Evolutionary conservation across 1,140 invertebrate genomes (phyloP), one percentile per base, ranked within the genome.

Genomic region (Holcopasites calliopsidis): DNA sequence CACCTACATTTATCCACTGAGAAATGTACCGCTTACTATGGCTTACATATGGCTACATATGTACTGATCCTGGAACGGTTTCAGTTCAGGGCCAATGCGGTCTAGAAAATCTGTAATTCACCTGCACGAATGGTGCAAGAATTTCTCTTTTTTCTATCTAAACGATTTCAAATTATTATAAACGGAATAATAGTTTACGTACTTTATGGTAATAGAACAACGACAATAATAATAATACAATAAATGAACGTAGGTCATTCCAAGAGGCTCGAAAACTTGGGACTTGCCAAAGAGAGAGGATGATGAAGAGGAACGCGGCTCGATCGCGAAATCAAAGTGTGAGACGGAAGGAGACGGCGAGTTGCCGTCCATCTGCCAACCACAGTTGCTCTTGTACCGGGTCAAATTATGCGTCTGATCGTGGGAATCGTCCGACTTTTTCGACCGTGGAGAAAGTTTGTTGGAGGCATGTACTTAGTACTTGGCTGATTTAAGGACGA

Each of bases 321-420:
- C 64, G 50, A 49, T 70, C 70, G 65, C 80, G 68, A 80, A 62
- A 72, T 84, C 83, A 78, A 83, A 84, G 81, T n/a, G n/a, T n/a
- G n/a, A n/a, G n/a, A n/a, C 44, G 70, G 62, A 71, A 79, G 52
- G 65, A 71, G 50, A 73, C 49, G 74, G 54, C 10, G 76, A 78
- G 57, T 66, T 50, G n/a, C n/a, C n/a, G 75, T 70, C 69, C 70
- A 58, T 65, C 72, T 44, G n/a, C n/a, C n/a, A n/a, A n/a, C n/a
- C n/a, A n/a, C n/a, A n/a, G n/a, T 50, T 64, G 23, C 54, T 13
- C n/a, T 44, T 35, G n/a, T 47, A 21, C 21, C 13, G 35, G 8
- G 26, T 1, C 47, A 42, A 44, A 6, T n/a, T 13, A 6, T 10
- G 3, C n/a, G 8, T 16, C 0, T 4, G 31, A 55, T 44, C 66